Percentiles rank a stretch among this genome's conserved stretches.
phyloP scores from a whole-genome alignment of 1,140 invertebrate species.

The Hermatobates lingyangjiaoensis region DNA sequence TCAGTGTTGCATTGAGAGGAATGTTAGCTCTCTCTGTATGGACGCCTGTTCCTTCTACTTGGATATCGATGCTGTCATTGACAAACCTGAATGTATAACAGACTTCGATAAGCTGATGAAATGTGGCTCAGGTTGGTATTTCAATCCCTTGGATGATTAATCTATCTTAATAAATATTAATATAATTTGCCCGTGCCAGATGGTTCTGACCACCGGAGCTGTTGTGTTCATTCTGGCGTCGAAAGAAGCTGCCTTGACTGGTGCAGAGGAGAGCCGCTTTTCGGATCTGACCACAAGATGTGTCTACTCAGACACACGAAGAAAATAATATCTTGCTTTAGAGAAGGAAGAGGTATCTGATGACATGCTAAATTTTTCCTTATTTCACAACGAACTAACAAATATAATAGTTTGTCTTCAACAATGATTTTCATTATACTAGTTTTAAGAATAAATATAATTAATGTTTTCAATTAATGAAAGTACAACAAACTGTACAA shows the following conservation, averaged over 20 bases:
- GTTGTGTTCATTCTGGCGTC: conserved; percentile 53
- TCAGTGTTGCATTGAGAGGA: conserved; percentile 53
- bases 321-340: conserved; percentile 57
- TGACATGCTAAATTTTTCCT: too few relatives aligned
- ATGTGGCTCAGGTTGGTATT: conserved; percentile 44
- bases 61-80: conserved; percentile 58
- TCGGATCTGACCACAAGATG: conserved; percentile 30
- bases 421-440: too few relatives aligned
- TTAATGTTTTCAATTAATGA: too few relatives aligned
- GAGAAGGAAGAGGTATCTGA: conserved; percentile 54
- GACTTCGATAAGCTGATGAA: conserved; percentile 72
- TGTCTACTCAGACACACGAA: conserved; percentile 52
- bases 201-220: conserved; percentile 50
- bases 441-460: too few relatives aligned
- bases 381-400: too few relatives aligned
- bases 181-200: conserved; percentile 21
- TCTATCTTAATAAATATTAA: background rate
- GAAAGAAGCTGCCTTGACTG: conserved; percentile 54
- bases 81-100: conserved; percentile 51
- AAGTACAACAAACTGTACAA: too few relatives aligned
- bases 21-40: conserved; percentile 49
- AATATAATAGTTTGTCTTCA: too few relatives aligned
- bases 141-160: background rate
- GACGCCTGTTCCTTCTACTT: conserved; percentile 61
- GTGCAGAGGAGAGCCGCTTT: conserved; percentile 43